These are phyloP conservation scores for Onychomys arenicola DNA, from an alignment of 2,797 vertebrate species.

Conservation along the genomic window DNA sequence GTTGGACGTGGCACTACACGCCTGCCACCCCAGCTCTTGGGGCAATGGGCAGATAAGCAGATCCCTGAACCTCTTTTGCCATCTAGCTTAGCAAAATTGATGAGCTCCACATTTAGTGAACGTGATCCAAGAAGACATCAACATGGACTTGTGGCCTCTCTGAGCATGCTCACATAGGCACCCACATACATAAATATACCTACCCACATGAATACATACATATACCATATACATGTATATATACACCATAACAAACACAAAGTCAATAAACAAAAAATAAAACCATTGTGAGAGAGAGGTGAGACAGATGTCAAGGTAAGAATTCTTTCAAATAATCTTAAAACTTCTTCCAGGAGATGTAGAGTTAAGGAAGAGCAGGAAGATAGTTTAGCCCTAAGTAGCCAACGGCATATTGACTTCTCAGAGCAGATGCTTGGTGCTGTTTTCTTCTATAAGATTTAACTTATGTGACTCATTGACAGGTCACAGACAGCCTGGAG, in stretches of 20 bases:
- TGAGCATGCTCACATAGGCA: background rate
- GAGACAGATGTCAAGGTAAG: background rate
- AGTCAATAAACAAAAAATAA: background rate
- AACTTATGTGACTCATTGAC: background rate
- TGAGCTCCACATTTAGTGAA: background rate
- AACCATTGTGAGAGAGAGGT: background rate
- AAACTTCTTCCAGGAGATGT: background rate
- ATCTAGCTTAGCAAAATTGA: background rate
- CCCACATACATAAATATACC: background rate
- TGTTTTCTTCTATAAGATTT: background rate
- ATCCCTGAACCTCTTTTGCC: background rate
- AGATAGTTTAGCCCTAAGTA: background rate
- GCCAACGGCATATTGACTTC: background rate
- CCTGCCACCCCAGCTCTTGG: background rate
- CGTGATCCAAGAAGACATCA: background rate
- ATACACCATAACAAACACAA: background rate
- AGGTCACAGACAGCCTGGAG: constrained; percentile 78
- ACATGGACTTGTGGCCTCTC: background rate
- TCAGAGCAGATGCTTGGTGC: background rate
- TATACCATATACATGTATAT: background rate
- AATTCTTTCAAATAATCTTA: background rate
- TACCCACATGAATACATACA: background rate
- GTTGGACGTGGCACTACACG: too few species aligned
- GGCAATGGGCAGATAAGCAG: background rate
- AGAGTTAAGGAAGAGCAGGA: background rate